Evolutionary conservation across 2,888 invertebrate species (phyloP).

Genomic region (Perithous albicinctus): DNA sequence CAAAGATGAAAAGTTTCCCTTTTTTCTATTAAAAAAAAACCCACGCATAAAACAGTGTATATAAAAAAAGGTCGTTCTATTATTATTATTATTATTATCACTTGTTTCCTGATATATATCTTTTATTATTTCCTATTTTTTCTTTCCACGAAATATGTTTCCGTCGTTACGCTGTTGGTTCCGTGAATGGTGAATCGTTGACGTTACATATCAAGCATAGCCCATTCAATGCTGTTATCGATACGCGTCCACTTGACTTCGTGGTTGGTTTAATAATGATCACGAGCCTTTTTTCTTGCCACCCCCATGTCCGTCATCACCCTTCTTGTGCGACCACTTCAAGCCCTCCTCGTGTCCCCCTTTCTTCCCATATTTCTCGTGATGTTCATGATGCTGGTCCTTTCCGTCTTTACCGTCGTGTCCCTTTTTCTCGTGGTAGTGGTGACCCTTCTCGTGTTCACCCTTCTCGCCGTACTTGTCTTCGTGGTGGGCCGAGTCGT

Average conservation of each 20-base stretch:
- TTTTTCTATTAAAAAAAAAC: neutral
- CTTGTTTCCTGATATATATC: slow-evolving; percentile 4
- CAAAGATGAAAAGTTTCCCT: slow-evolving; percentile 5
- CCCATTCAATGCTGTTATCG: slow-evolving; percentile 26
- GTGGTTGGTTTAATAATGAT: slow-evolving; percentile 39
- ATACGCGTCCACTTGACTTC: slow-evolving; percentile 27
- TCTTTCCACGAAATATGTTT: slow-evolving; percentile 12
- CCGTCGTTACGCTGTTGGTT: slow-evolving; percentile 9
- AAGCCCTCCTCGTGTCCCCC: slow-evolving; percentile 85
- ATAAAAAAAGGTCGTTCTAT: slow-evolving; percentile 10
- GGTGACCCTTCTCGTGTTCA: slow-evolving; percentile 86
- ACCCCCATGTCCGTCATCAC: slow-evolving; percentile 67
- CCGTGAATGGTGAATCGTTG: slow-evolving; percentile 24
- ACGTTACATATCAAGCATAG: slow-evolving; percentile 34
- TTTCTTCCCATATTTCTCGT: slow-evolving; percentile 85
- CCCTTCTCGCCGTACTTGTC: slow-evolving; percentile 87
- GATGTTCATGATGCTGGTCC: slow-evolving; percentile 86
- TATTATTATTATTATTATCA: no score
- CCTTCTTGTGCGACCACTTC: slow-evolving; percentile 87
- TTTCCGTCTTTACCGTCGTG: slow-evolving; percentile 87
- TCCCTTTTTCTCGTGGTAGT: slow-evolving; percentile 86
- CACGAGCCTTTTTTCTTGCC: slow-evolving; percentile 43
- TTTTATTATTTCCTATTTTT: slow-evolving; percentile 28
- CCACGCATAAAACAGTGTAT: neutral
- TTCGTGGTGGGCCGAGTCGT: slow-evolving; percentile 85